These are phyloP conservation scores for Emydura subglobosa DNA, from an alignment of 2,113 vertebrate species.

Conservation along the genomic window DNA sequence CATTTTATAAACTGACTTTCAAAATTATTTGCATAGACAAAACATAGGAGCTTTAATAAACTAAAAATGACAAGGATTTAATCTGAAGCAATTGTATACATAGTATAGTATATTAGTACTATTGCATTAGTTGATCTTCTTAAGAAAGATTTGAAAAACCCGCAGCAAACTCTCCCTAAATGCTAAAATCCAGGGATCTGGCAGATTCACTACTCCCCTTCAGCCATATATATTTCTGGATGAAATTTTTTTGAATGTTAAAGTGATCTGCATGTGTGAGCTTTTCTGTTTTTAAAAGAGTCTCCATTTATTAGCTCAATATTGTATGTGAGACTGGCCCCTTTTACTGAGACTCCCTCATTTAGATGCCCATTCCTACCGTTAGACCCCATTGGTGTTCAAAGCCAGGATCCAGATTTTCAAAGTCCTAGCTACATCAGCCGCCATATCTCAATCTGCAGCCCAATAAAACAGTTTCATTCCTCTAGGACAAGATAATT, in stretches of 20 bases:
- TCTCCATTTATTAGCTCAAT: not conserved
- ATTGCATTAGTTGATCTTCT: not conserved
- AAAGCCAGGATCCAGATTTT: not conserved
- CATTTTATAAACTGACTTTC: conserved; percentile 28
- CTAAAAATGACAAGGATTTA: not conserved
- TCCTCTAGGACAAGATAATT: not conserved
- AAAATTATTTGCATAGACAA: not conserved
- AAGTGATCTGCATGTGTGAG: not conserved
- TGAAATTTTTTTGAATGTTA: not conserved
- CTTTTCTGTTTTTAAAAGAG: not conserved
- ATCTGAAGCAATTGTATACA: conserved; percentile 40
- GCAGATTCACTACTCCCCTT: not conserved
- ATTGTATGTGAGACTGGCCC: not conserved
- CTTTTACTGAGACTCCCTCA: not conserved
- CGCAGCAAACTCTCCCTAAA: conserved; percentile 19
- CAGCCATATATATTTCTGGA: not conserved
- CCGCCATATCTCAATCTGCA: not conserved
- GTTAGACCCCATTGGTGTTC: not conserved
- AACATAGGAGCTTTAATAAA: conserved; percentile 36
- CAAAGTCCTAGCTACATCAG: not conserved
- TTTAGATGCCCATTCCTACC: not conserved
- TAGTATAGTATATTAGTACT: not conserved
- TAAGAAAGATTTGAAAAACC: not conserved
- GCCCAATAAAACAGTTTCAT: not conserved
- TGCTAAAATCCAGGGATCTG: not conserved